Evolutionary conservation across 1,140 invertebrate species (phyloP).

Genomic region (Ptiloglossa arizonensis): DNA sequence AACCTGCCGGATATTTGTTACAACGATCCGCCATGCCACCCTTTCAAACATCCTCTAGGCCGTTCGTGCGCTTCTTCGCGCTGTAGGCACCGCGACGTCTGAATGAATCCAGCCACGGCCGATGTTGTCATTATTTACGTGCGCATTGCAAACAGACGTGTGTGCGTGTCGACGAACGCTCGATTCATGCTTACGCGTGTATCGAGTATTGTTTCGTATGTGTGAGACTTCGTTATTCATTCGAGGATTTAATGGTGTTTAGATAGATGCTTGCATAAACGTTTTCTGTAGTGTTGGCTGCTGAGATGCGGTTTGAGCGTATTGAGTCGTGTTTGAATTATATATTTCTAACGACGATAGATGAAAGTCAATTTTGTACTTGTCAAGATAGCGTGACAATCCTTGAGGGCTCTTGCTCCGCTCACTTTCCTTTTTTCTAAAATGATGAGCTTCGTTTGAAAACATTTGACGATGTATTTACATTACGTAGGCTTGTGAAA

Average conservation of each 20-base stretch:
- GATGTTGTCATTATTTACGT: slow-evolving; percentile 35
- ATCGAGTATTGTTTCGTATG: not conserved
- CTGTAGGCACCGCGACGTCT: not conserved
- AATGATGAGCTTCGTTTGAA: no score
- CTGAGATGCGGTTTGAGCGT: not conserved
- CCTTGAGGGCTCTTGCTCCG: no score
- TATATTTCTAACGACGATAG: no score
- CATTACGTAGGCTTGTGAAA: no score
- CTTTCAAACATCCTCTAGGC: not conserved
- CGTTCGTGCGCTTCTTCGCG: no score
- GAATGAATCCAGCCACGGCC: slow-evolving; percentile 19
- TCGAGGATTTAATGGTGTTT: not conserved
- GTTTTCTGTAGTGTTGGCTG: not conserved
- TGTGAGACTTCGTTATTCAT: not conserved
- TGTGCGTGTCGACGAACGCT: no score
- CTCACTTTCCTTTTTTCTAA: no score
- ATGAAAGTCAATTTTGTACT: no score
- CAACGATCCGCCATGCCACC: no score
- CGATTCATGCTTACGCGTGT: not conserved
- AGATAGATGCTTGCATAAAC: no score
- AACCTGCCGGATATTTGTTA: not conserved
- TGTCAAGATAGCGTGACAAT: no score
- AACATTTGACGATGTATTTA: no score
- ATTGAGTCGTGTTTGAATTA: not conserved
- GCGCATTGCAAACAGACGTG: not conserved